Percentiles rank a stretch among this genome's conserved stretches.
phyloP scores from a whole-genome alignment of 2,113 vertebrate species.

The Nicator chloris region DNA sequence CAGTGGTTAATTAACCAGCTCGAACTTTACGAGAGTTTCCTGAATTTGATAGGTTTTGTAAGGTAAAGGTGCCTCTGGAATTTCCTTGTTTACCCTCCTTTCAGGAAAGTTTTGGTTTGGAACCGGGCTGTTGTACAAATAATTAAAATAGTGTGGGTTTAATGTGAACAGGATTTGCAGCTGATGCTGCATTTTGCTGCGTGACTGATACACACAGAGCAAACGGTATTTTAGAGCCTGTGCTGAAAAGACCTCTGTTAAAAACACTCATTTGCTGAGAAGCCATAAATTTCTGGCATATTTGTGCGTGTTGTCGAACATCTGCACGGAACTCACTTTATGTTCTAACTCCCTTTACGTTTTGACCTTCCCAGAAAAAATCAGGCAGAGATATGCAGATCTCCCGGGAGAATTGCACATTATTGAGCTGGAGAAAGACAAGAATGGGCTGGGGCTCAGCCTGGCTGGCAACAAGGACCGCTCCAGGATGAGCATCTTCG shows the following conservation, averaged over 20 bases:
- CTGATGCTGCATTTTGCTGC: neutral
- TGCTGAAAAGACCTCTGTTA: neutral
- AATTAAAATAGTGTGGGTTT: neutral
- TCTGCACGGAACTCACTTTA: neutral
- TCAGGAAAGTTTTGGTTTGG: neutral
- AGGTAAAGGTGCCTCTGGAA: neutral
- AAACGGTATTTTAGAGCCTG: neutral
- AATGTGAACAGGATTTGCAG: neutral
- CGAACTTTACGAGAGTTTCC: neutral
- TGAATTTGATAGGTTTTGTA: neutral
- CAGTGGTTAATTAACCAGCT: conserved; percentile 18
- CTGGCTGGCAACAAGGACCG: conserved; percentile 94
- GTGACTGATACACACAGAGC: neutral
- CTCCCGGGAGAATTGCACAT: conserved; percentile 87
- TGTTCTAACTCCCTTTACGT: neutral
- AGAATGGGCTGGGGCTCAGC: conserved; percentile 92
- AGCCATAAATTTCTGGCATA: neutral
- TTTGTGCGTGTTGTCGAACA: neutral
- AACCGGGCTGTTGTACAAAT: neutral
- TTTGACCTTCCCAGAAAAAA: conserved; percentile 79
- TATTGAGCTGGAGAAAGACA: conserved; percentile 95
- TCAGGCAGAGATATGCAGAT: conserved; percentile 91
- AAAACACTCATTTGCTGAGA: neutral
- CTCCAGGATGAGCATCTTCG: conserved; percentile 90
- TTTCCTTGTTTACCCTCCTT: neutral